Conservation (phyloP, 2,113 vertebrate genomes). For the Thryonomys swinderianus region DNA sequence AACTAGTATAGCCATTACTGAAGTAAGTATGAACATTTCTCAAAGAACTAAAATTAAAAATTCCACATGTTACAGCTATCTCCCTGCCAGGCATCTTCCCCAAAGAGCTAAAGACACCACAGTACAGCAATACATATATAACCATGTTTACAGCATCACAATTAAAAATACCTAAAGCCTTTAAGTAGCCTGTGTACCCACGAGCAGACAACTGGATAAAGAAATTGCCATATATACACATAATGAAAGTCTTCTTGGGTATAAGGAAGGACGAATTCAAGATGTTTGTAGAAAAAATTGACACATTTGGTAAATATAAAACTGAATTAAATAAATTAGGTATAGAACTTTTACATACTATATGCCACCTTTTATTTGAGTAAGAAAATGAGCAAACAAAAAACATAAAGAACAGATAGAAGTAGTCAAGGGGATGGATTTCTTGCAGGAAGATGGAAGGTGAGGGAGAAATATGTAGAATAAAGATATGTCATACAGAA, state of each 20-base stretch:
- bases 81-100: neutral
- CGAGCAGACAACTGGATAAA: neutral
- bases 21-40: neutral
- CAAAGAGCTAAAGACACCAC: neutral
- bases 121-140: neutral
- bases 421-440: neutral
- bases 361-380: no score
- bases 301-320: no score
- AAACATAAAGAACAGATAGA: no score
- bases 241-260: neutral
- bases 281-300: no score
- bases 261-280: neutral
- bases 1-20: no score
- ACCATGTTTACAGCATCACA: neutral
- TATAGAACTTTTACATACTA: no score
- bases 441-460: neutral
- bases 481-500: neutral
- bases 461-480: neutral
- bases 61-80: neutral
- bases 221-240: neutral
- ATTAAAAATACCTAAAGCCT: neutral
- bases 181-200: neutral
- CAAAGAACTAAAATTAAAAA: neutral
- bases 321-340: no score
- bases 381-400: no score